Percentiles rank a stretch among this genome's conserved stretches.
These are phyloP conservation scores for Caligus rogercresseyi DNA, from an alignment of 1,140 invertebrate genomes.

Conservation along the genomic window DNA sequence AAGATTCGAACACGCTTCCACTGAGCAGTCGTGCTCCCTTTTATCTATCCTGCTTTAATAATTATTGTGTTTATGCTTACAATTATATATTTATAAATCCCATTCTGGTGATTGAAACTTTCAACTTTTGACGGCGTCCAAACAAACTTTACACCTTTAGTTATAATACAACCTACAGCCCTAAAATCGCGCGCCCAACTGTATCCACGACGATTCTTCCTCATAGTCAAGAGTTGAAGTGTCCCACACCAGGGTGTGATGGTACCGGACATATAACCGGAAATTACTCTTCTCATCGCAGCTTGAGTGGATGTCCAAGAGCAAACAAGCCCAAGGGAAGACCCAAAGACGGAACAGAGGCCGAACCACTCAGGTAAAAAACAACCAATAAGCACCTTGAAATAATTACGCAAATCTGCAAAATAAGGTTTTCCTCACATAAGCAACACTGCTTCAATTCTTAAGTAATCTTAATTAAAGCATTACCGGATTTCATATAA, in stretches of 20 bases:
- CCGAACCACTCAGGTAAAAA: constrained; percentile 49
- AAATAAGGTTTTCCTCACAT: too few species aligned
- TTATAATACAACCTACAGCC: background rate
- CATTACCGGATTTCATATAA: too few species aligned
- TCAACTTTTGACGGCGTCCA: background rate
- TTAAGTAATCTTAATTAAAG: too few species aligned
- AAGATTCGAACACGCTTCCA: too few species aligned
- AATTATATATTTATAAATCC: background rate
- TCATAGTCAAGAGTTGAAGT: constrained; percentile 28
- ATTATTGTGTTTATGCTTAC: background rate
- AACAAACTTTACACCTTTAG: background rate
- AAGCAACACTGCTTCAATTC: too few species aligned
- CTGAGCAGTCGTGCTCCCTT: too few species aligned
- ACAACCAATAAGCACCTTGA: too few species aligned
- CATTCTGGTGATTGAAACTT: background rate
- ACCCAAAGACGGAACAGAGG: constrained; percentile 62
- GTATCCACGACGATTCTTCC: background rate
- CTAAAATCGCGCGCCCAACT: background rate
- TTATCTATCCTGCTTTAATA: too few species aligned
- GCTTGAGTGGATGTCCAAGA: constrained; percentile 60
- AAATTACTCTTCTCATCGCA: constrained; percentile 39
- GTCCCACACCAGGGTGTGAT: constrained; percentile 51
- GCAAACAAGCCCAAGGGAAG: constrained; percentile 83
- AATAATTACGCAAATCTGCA: too few species aligned
- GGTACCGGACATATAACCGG: constrained; percentile 46